Evolutionary conservation across 92 coral and sea anemone species (phyloP).

Genomic region (Plumapathes pennacea): DNA sequence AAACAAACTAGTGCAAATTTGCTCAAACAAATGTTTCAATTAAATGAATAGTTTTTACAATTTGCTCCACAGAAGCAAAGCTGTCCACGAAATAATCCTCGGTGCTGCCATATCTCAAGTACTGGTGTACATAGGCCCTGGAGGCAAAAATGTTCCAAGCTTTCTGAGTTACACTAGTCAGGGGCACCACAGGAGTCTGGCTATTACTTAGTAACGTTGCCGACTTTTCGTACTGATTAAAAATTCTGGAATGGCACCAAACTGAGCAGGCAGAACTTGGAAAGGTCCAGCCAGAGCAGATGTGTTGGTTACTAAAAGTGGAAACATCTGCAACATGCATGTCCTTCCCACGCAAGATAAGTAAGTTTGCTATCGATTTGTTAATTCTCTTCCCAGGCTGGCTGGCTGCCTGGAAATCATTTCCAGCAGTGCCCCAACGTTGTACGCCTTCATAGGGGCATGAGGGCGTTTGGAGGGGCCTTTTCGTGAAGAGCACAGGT

Average conservation of each 20-base stretch:
- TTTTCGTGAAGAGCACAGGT: no score
- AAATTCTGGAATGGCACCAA: constrained; percentile 82
- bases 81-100: constrained; percentile 98
- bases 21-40: constrained; percentile 6
- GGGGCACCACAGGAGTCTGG: constrained; percentile 81
- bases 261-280: constrained; percentile 40
- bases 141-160: constrained; percentile 99
- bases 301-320: constrained; percentile 69
- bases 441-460: no score
- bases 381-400: no score
- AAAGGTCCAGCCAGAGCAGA: constrained; percentile 79
- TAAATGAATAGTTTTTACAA: constrained; percentile 73
- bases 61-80: constrained; percentile 92
- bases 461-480: no score
- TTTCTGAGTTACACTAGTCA: constrained; percentile 79
- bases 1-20: background rate
- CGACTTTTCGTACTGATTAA: constrained; percentile 84
- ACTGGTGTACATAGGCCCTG: constrained; percentile 96
- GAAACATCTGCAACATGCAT: constrained; percentile 74
- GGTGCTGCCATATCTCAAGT: constrained; percentile 80
- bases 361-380: constrained; percentile 83
- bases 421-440: no score
- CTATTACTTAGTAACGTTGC: constrained; percentile 89
- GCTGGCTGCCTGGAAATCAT: no score
- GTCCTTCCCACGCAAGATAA: constrained; percentile 89